Evolutionary conservation across 2,113 vertebrate genomes (phyloP).

Genomic region (Tylochromis polylepis): DNA sequence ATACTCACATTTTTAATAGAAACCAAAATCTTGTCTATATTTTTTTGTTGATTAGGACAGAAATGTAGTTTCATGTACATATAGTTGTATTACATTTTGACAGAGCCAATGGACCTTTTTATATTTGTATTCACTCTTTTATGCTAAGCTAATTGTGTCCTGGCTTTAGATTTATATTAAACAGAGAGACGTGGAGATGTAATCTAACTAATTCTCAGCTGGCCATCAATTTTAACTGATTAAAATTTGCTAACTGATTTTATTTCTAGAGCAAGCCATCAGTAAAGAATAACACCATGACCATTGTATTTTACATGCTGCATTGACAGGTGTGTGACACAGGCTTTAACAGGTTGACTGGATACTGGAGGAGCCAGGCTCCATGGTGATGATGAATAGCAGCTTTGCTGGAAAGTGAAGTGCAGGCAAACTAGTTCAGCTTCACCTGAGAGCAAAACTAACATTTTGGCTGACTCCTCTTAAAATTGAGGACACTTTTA

Average conservation of each 20-base stretch:
- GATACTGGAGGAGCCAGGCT: background rate
- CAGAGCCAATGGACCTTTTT: background rate
- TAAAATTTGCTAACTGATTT: constrained; percentile 19
- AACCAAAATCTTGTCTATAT: background rate
- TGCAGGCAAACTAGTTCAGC: background rate
- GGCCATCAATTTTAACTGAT: background rate
- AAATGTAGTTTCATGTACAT: background rate
- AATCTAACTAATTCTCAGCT: background rate
- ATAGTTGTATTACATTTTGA: background rate
- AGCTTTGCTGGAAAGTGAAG: constrained; percentile 11
- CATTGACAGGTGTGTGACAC: constrained; percentile 80
- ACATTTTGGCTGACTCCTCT: constrained; percentile 23
- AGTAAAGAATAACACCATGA: constrained; percentile 64
- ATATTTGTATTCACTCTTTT: background rate
- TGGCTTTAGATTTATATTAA: background rate
- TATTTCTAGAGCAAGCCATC: constrained; percentile 53
- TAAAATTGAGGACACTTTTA: background rate
- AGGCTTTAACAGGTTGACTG: background rate
- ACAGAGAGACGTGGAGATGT: background rate
- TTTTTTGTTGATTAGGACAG: background rate
- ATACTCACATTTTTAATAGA: too few species aligned
- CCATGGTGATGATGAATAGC: background rate
- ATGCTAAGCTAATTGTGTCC: background rate
- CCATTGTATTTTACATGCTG: constrained; percentile 65
- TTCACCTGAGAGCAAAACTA: constrained; percentile 44